Base-by-base conservation (phyloP, 2,797 vertebrate genomes). In the Huso huso region DNA sequence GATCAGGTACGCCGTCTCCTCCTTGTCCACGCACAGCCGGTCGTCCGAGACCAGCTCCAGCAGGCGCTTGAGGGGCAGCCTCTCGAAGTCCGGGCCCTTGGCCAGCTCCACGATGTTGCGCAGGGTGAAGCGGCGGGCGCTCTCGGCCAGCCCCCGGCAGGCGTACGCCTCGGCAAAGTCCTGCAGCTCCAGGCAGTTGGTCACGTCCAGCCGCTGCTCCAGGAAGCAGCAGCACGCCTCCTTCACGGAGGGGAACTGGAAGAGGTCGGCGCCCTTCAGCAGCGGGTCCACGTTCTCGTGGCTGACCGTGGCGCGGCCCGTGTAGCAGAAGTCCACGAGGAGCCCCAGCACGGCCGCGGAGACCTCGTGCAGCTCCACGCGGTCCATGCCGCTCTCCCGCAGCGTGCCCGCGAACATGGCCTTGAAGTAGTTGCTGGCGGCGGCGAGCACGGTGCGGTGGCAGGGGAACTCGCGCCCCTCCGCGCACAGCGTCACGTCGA, bases 271-370 rank as follows among this genome's bases (percentile, higher is more conserved):
- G 0, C 95, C 94, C 57, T 95, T 93, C 73, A 98, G 87, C 67
- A 99, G 88, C 10, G 93, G 87, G 80, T 96, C 95, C 62, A 96
- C 96, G 3, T 96, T 95, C 58, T 95, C 93, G 62, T 92, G 90
- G 53, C 92, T 93, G 74, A 95, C 90, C 0, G 91, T 95, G 70
- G 96, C 92, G 0, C 89, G 83, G 61, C 96, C 96, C 0, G 93
- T 97, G 87, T 98, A 99, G 81, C 94, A 96, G 79, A 97, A 99
- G 83, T 99, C 96, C 49, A 99, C 91, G 72, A 99, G 90, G 60
- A 95, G 88, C 4, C 92, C 93, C 66, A 98, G 77, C 65, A 93
- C 93, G 76, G 95, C 93, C 0, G 92, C 91, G 1, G 93, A 93
- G 70, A 98, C 93, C 66, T 97, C 95, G 7, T 98, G 94, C 7